Base-by-base conservation (phyloP, 2,113 vertebrate species). In the Macroglossus sobrinus region DNA sequence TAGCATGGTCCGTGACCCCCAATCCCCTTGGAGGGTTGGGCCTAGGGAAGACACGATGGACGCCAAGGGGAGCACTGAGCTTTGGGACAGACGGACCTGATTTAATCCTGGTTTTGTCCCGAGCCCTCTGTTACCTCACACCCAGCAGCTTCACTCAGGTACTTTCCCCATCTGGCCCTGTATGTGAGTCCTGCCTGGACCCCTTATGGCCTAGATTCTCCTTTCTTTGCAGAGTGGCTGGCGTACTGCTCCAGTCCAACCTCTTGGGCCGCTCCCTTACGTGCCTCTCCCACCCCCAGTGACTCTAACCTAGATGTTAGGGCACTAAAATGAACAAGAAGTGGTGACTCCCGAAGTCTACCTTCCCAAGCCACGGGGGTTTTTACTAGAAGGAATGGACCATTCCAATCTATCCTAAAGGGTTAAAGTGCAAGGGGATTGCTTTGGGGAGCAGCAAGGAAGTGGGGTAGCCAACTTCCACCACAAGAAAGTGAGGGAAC, bases 1-100 rank as follows among this genome's bases (percentile, higher is more conserved):
- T 66, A 15, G 55, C 30, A 35, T 16, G 43, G 53, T 3, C 19
- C 0, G 1, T 16, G 59, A 16, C 35, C 59, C 57, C 24, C 22
- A 7, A 7, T 24, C 21, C 5, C 0, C 43, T 57, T 1, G 7
- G 11, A 21, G 69, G 30, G 38, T 61, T 59, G 14, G 21, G 21
- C 64, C 30, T 19, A 22, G 59, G 90, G 43, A 43, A 40, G 68
- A 57, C 1, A 15, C 38, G 8, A 35, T 35, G 69, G 76, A 38
- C 0, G 9, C 47, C 0, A 6, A 64, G 26, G 74, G 38, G 4
- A 19, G 55, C 30, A 9, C 50, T 1, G 57, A 33, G 89, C 8
- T 22, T 9, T 13, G 50, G 53, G 92, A 30, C 50, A 40, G 9
- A 35, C 35, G 19, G 43, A 66, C 47, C 61, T 30, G 7, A n/a